Base-by-base conservation (phyloP, 2,888 invertebrate species). In the Trissonchulus latispiculum region DNA sequence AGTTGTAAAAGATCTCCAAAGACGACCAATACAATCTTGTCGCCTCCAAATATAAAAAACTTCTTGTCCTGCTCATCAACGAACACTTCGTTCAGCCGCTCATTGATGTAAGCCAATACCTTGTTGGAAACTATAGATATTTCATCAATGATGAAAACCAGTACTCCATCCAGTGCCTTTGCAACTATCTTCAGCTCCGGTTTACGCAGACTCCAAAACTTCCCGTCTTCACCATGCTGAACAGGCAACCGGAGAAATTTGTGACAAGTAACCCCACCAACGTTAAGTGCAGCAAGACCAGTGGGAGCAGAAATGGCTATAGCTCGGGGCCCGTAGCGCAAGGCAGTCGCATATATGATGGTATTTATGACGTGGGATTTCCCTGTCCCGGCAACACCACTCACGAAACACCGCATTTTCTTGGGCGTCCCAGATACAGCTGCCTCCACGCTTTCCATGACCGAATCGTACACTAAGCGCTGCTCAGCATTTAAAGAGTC, bases 351-450 rank as follows among this genome's bases (percentile, higher is more conserved):
- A n/a, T n/a, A n/a, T n/a, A n/a, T n/a, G n/a, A n/a, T n/a, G n/a
- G n/a, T n/a, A n/a, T n/a, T n/a, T 15, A 64, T 28, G 3, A 64
- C 3, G n/a, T 28, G 64, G 28, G 3, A 15, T 64, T 64, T 64
- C 28, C 64, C 68, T 32, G 68, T 68, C 15, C 68, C 68, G 3
- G 68, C 68, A 68, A 68, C 68, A 29, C 68, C 68, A 68, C 68
- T 68, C 3, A 68, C 32, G 8, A 68, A 48, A 48, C n/a, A n/a
- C n/a, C n/a, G n/a, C n/a, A n/a, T n/a, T n/a, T n/a, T n/a, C n/a
- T n/a, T n/a, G n/a, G n/a, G n/a, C n/a, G n/a, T n/a, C n/a, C n/a
- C n/a, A n/a, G n/a, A n/a, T n/a, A n/a, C n/a, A n/a, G n/a, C n/a
- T n/a, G n/a, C n/a, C n/a, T n/a, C n/a, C n/a, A n/a, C n/a, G n/a